Conservation (phyloP, 2,797 vertebrate genomes). For the Pipistrellus kuhlii region DNA sequence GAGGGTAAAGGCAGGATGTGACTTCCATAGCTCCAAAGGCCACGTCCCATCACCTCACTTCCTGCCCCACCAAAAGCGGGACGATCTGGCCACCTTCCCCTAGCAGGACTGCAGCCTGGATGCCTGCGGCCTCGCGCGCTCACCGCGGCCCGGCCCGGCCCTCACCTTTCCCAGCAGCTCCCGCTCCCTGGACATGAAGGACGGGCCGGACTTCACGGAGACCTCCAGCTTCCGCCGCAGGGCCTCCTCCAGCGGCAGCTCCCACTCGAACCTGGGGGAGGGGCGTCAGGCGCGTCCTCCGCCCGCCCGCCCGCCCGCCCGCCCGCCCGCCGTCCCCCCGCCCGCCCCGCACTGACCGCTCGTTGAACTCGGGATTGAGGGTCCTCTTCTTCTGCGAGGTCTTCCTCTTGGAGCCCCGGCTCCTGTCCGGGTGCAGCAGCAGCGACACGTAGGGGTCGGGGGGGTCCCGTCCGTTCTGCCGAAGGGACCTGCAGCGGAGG, state of each 20-base stretch:
- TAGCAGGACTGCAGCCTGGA: neutral
- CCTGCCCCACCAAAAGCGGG: neutral
- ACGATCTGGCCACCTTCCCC: too few relatives aligned
- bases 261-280: slow-evolving; percentile 93
- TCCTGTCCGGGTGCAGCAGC: slow-evolving; percentile 94
- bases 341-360: slow-evolving; percentile 87
- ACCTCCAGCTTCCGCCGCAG: slow-evolving; percentile 91
- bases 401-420: slow-evolving; percentile 93
- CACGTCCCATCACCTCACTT: neutral
- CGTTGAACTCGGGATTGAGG: slow-evolving; percentile 94
- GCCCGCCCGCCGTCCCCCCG: neutral
- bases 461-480: slow-evolving; percentile 90
- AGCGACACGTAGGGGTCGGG: slow-evolving; percentile 94
- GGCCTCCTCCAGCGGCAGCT: slow-evolving; percentile 92
- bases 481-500: slow-evolving; percentile 87
- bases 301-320: neutral
- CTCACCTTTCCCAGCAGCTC: slow-evolving; percentile 94
- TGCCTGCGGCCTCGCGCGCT: neutral
- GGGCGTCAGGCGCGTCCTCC: neutral
- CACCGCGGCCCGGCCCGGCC: too few relatives aligned
- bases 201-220: slow-evolving; percentile 93
- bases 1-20: neutral
- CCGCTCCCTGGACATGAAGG: slow-evolving; percentile 95
- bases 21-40: neutral
- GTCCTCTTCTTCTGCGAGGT: slow-evolving; percentile 93